These are phyloP conservation scores for Serranus cabrilla DNA, from an alignment of 2,797 vertebrate species.

Conservation along the genomic window DNA sequence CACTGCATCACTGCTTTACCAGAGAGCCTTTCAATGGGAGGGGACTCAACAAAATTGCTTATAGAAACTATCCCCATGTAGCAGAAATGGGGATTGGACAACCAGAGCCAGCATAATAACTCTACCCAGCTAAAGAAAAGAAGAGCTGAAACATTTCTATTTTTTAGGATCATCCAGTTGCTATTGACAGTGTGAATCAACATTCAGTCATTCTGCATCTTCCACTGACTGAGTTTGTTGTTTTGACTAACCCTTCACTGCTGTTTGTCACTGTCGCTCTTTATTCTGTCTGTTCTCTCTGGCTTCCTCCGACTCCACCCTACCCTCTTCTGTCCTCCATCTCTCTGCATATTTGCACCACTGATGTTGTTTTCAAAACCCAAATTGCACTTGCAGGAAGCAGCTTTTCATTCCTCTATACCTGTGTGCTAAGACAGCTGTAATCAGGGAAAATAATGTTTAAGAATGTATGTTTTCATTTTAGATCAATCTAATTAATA, in stretches of 20 bases:
- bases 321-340: conserved; percentile 4
- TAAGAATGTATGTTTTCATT: neutral
- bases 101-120: too few relatives aligned
- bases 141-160: neutral
- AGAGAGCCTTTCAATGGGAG: too few relatives aligned
- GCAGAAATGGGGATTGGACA: too few relatives aligned
- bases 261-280: conserved; percentile 3
- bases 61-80: too few relatives aligned
- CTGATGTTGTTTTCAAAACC: conserved; percentile 9
- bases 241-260: neutral
- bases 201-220: neutral
- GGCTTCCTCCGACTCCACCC: neutral
- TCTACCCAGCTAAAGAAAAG: too few relatives aligned
- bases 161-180: conserved; percentile 10
- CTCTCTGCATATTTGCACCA: conserved; percentile 9
- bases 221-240: neutral
- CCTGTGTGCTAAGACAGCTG: neutral
- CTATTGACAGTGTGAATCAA: conserved; percentile 2
- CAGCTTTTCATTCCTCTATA: neutral
- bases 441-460: neutral
- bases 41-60: too few relatives aligned
- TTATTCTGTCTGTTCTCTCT: conserved; percentile 5
- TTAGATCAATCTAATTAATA: conserved; percentile 1
- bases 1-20: too few relatives aligned
- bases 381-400: neutral